Percentiles rank a stretch among this genome's conserved stretches.
These are phyloP conservation scores for Amphipoea lucens DNA, from an alignment of 2,888 invertebrate species.

Conservation along the genomic window DNA sequence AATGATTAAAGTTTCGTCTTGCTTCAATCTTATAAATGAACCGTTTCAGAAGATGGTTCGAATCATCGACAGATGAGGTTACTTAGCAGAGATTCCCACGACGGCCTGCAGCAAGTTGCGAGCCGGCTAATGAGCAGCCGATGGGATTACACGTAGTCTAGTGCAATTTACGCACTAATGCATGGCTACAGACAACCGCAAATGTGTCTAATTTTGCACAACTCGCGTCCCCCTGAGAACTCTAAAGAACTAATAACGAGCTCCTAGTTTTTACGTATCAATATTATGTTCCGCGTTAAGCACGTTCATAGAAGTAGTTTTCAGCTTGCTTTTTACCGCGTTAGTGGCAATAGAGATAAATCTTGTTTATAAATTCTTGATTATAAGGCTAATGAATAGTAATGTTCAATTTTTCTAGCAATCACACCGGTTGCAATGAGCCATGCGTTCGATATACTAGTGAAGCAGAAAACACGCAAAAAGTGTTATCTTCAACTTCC, in stretches of 20 bases:
- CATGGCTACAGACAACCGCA: conserved; percentile 81
- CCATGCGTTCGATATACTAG: conserved; percentile 4
- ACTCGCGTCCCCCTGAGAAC: conserved; percentile 60
- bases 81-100: conserved; percentile 83
- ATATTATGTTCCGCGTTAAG: conserved; percentile 26
- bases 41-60: conserved; percentile 64
- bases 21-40: conserved; percentile 67
- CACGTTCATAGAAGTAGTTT: conserved; percentile 34
- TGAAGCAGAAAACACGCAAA: conserved; percentile 31
- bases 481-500: conserved; percentile 28
- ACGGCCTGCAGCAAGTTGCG: conserved; percentile 73
- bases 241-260: conserved; percentile 46
- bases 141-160: conserved; percentile 82
- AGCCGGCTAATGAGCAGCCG: conserved; percentile 82
- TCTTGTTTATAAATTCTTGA: conserved; percentile 34
- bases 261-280: conserved; percentile 41
- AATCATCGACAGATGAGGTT: conserved; percentile 74
- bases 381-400: conserved; percentile 50
- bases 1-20: conserved; percentile 62
- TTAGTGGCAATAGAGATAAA: conserved; percentile 25
- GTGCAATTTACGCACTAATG: conserved; percentile 86
- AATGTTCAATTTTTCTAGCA: conserved; percentile 11
- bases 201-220: conserved; percentile 79
- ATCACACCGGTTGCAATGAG: conserved; percentile 39
- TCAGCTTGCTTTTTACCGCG: conserved; percentile 22